phyloP scores from a whole-genome alignment of 2,888 invertebrate genomes.

The Epistrophella euchroma region DNA sequence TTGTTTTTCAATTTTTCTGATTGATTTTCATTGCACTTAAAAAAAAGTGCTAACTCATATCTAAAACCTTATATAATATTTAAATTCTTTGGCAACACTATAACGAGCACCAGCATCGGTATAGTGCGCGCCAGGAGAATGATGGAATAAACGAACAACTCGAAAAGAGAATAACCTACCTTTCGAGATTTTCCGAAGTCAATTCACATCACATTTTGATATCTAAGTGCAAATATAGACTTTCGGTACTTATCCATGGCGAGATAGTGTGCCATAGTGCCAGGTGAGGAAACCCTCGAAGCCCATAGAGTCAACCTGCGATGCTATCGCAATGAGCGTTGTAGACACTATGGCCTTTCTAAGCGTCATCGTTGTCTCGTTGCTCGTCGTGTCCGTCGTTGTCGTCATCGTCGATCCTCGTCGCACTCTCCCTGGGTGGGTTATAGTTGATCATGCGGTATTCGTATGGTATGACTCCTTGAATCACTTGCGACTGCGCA shows the following conservation, averaged over 20 bases:
- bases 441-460: constrained; percentile 48
- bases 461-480: constrained; percentile 64
- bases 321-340: constrained; percentile 66
- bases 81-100: constrained; percentile 4
- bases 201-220: constrained; percentile 76
- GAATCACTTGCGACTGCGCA: constrained; percentile 49
- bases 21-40: no score
- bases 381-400: background rate
- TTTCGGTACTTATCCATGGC: constrained; percentile 72
- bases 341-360: constrained; percentile 53
- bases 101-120: background rate
- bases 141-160: constrained; percentile 35
- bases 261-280: constrained; percentile 44
- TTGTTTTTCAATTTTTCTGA: no score
- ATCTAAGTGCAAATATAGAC: constrained; percentile 76
- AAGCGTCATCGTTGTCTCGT: constrained; percentile 33
- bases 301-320: constrained; percentile 60
- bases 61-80: background rate
- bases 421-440: constrained; percentile 63
- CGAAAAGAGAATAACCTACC: constrained; percentile 48
- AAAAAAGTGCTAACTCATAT: no score
- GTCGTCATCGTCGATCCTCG: constrained; percentile 39
- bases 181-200: constrained; percentile 67
- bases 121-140: constrained; percentile 8
- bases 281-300: constrained; percentile 69